Evolutionary conservation across 2,888 invertebrate species (phyloP), one percentile per base, ranked within the genome.

Genomic region (Plutella xylostella): DNA sequence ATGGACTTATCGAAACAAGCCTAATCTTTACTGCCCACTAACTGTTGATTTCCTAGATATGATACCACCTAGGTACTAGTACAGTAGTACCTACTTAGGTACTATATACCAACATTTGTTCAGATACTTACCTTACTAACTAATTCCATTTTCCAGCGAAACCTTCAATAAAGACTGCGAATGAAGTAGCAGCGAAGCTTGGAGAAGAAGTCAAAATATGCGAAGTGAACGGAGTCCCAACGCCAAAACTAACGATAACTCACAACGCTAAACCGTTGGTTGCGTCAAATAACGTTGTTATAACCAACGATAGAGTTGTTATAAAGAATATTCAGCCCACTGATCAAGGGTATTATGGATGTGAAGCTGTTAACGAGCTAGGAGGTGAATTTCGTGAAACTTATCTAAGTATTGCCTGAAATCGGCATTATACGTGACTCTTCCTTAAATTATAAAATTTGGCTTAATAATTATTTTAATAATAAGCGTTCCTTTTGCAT

Each of bases 321-420:
- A 65, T 79, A 6, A 63, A 59, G 35, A 64, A 63, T 5, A 63
- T 63, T 0, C 60, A 66, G 46, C 64, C 66, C 20, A 44, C 45
- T 1, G 69, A 75, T 46, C 55, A 55, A 1, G 80, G 80, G 0
- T 78, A 76, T 42, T 80, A 79, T 40, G 80, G 74, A 1, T 80
- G 80, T 50, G 53, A 48, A 17, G 72, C 65, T 1, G 51, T 53
- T 1, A 78, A 74, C 17, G n/a, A n/a, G n/a, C n/a, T n/a, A n/a
- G n/a, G n/a, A n/a, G n/a, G n/a, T n/a, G n/a, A n/a, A n/a, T n/a
- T n/a, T n/a, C n/a, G n/a, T n/a, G n/a, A n/a, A n/a, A n/a, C n/a
- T n/a, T n/a, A n/a, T n/a, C n/a, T n/a, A n/a, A n/a, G n/a, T n/a
- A n/a, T n/a, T n/a, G n/a, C n/a, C n/a, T n/a, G n/a, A n/a, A n/a